Percentiles rank a stretch among this genome's conserved stretches.
Conservation (phyloP, 2,797 vertebrate species). For the Etheostoma perlongum region DNA sequence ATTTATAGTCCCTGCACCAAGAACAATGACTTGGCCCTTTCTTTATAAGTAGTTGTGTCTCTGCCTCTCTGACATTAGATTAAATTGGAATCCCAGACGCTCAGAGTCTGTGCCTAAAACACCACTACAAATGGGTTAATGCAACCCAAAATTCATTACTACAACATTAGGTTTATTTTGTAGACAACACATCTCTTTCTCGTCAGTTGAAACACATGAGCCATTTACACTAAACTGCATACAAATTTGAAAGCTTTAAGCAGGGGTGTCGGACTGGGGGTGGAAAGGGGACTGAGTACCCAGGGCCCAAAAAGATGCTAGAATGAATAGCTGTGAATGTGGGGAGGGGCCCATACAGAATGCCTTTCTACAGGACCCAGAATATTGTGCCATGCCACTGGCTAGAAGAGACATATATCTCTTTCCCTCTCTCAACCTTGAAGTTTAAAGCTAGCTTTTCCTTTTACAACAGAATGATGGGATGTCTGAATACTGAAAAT, state of each 20-base stretch:
- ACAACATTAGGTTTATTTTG: slow-evolving; percentile 92
- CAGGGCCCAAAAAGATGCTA: too few relatives aligned
- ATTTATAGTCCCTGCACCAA: slow-evolving; percentile 93
- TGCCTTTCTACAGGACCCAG: too few relatives aligned
- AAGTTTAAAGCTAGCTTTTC: not conserved
- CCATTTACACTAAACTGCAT: slow-evolving; percentile 7
- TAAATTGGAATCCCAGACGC: slow-evolving; percentile 93
- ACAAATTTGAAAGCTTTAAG: not conserved
- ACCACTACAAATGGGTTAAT: slow-evolving; percentile 93
- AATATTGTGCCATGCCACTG: too few relatives aligned
- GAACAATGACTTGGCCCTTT: slow-evolving; percentile 89
- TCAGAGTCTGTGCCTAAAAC: slow-evolving; percentile 92
- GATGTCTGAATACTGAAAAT: not conserved
- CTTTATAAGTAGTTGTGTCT: slow-evolving; percentile 93
- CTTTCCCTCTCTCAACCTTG: not conserved
- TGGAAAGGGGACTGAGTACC: too few relatives aligned
- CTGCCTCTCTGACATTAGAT: slow-evolving; percentile 95
- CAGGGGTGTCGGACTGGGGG: too few relatives aligned
- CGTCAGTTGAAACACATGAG: not conserved
- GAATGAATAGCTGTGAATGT: too few relatives aligned
- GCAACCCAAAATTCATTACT: slow-evolving; percentile 95
- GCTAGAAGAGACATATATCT: not conserved
- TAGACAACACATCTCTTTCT: slow-evolving; percentile 83
- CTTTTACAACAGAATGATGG: not conserved
- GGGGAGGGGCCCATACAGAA: too few relatives aligned